Base-by-base conservation (phyloP, 1,140 invertebrate species). In the Zelostemma sp. region DNA sequence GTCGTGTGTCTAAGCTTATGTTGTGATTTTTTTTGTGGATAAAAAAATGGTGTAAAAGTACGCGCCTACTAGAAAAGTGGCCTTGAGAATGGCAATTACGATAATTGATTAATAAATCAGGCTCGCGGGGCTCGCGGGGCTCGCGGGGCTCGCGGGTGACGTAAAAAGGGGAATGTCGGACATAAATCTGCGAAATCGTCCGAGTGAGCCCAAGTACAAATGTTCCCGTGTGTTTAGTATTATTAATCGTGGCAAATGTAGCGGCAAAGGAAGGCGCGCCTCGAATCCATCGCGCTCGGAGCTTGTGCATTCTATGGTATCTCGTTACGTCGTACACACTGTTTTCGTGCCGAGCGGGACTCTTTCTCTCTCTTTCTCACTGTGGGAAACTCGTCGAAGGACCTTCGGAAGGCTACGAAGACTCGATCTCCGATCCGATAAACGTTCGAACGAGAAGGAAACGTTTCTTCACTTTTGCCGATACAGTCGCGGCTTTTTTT, bases 341-440 rank as follows among this genome's bases (percentile, higher is more conserved):
- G 41, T 55, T 59, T 45, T 66, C 50, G 63, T 59, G 50, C 48
- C n/a, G n/a, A 51, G 54, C 31, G 68, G 60, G 21, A 61, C 56
- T 54, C 59, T 57, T 48, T 65, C 25, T 4, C 21, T 25, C 3
- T 8, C 50, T 54, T 56, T 57, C 53, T 61, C 25, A 57, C 61
- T 51, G 43, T 61, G 41, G 67, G 69, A 58, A 56, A 69, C 59
- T 62, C 61, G 21, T 57, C 15, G 12, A 65, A 69, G 61, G 72
- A 57, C 69, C 72, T 74, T 74, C 69, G 58, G 69, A 74, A 74
- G 66, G 70, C 64, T 72, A 28, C 53, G 49, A n/a, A n/a, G n/a
- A n/a, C n/a, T n/a, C n/a, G n/a, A n/a, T n/a, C n/a, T n/a, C n/a
- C n/a, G n/a, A n/a, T n/a, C n/a, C n/a, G n/a, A n/a, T n/a, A n/a